Conservation (phyloP, 2,888 invertebrate species). For the Coronaproctus castanopsis region DNA sequence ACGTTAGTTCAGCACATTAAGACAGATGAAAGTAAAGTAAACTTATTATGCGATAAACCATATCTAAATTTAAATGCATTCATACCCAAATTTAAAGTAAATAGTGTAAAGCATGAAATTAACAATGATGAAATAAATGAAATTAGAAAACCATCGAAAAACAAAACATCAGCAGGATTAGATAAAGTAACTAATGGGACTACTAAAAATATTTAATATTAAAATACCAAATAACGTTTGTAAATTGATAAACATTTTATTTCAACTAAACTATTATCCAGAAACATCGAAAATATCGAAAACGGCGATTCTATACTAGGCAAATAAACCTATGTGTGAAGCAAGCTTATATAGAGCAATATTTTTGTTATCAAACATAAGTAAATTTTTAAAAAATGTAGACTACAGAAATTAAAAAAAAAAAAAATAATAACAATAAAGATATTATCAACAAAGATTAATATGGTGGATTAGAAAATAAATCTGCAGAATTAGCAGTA, state of each 20-base stretch:
- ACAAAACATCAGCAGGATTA: background rate
- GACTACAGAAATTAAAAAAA: background rate
- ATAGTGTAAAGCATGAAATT: background rate
- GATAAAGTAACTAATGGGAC: background rate
- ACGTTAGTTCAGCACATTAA: too few relatives aligned
- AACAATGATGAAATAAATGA: background rate
- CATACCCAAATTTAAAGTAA: background rate
- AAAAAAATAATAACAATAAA: background rate
- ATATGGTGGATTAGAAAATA: background rate
- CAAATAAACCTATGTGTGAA: background rate
- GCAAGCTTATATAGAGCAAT: background rate
- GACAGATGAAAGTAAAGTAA: too few relatives aligned
- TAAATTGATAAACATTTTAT: background rate
- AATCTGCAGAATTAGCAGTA: background rate
- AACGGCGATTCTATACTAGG: background rate
- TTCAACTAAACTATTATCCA: background rate
- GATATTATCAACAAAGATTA: background rate
- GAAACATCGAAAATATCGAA: background rate
- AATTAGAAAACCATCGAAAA: background rate
- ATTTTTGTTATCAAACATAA: background rate
- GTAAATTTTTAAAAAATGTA: background rate
- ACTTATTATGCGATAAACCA: too few relatives aligned
- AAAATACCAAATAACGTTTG: background rate
- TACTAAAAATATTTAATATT: background rate
- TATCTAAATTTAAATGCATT: too few relatives aligned